Evolutionary conservation across 1,140 invertebrate species (phyloP).

Genomic region (Tetramorium parvispinum): DNA sequence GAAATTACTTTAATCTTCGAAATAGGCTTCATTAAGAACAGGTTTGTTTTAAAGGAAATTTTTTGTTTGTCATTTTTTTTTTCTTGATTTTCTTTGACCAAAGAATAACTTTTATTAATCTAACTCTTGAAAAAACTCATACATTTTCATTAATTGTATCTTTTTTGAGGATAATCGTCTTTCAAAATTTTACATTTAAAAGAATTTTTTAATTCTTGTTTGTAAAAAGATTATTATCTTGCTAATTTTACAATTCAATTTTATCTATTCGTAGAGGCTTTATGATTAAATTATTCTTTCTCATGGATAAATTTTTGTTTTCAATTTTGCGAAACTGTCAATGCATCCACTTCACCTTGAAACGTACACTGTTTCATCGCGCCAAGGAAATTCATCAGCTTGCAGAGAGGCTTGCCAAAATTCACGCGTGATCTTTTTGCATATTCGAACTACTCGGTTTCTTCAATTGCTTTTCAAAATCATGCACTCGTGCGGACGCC

Average conservation of each 20-base stretch:
- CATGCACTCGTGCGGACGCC: neutral
- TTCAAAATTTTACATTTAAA: neutral
- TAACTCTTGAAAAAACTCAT: neutral
- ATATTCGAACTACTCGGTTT: neutral
- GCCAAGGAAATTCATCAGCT: constrained; percentile 22
- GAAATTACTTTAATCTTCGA: neutral
- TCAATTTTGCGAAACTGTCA: constrained; percentile 30
- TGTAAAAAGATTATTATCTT: neutral
- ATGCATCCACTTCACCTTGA: constrained; percentile 11
- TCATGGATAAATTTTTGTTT: neutral
- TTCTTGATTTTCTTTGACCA: too few species aligned
- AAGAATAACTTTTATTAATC: neutral
- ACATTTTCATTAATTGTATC: neutral
- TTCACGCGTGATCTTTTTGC: constrained; percentile 24
- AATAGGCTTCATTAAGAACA: neutral
- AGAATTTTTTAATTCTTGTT: neutral
- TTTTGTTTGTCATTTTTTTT: neutral
- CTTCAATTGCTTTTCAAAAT: constrained; percentile 16
- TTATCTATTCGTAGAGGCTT: neutral
- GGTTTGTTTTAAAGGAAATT: neutral
- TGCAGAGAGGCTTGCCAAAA: constrained; percentile 15
- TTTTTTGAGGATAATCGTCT: neutral
- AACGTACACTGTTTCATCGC: neutral
- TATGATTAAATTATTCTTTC: neutral
- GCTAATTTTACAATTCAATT: neutral